Evolutionary conservation across 2,888 invertebrate genomes (phyloP).

Genomic region (Atrina japonica): DNA sequence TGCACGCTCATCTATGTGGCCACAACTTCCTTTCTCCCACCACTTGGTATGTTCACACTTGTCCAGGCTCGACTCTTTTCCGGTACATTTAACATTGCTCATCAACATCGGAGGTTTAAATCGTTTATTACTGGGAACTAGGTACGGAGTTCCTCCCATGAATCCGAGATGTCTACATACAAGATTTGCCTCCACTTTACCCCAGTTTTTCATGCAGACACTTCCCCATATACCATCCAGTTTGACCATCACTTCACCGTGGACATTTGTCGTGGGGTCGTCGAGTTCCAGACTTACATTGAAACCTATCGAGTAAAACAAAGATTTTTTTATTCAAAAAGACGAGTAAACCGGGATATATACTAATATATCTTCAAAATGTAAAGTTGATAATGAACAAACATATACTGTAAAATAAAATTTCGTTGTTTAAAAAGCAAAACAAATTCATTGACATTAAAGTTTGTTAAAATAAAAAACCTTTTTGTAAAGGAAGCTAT

Average conservation of each 20-base stretch:
- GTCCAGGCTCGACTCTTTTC: slow-evolving; percentile 52
- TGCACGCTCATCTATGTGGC: slow-evolving; percentile 62
- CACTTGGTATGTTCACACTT: slow-evolving; percentile 52
- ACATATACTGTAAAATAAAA: too few species aligned
- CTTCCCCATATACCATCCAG: slow-evolving; percentile 87
- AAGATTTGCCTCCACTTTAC: slow-evolving; percentile 84
- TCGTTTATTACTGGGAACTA: slow-evolving; percentile 54
- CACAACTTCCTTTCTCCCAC: slow-evolving; percentile 55
- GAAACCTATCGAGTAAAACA: slow-evolving; percentile 52
- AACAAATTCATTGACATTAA: too few species aligned
- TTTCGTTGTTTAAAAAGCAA: too few species aligned
- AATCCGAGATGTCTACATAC: slow-evolving; percentile 80
- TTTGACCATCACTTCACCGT: slow-evolving; percentile 84
- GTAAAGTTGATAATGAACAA: too few species aligned
- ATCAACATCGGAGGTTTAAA: slow-evolving; percentile 83
- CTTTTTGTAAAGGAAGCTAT: too few species aligned
- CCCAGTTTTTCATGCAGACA: slow-evolving; percentile 88
- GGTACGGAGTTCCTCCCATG: slow-evolving; percentile 59
- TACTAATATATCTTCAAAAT: too few species aligned
- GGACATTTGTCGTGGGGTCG: slow-evolving; percentile 41
- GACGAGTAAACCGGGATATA: too few species aligned
- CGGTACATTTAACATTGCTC: slow-evolving; percentile 65
- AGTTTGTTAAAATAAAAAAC: too few species aligned
- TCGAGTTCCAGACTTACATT: slow-evolving; percentile 55
- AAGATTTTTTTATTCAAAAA: too few species aligned